These are phyloP conservation scores for Panagrolaimus sp. DNA, from an alignment of 1,140 invertebrate species.

Conservation along the genomic window DNA sequence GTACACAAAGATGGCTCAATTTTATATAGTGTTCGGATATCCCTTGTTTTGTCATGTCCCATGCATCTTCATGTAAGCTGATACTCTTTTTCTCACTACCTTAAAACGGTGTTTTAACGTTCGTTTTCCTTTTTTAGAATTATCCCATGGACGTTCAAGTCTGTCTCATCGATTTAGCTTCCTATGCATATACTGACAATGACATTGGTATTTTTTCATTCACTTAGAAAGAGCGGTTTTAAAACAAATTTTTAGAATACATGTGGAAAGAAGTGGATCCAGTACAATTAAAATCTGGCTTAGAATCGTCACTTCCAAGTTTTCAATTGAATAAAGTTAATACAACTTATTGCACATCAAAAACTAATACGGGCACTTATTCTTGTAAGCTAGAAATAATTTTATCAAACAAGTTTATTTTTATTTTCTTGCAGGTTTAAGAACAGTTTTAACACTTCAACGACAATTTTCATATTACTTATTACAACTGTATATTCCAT, in stretches of 20 bases:
- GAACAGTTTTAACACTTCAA: conserved; percentile 88
- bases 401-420: no score
- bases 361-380: conserved; percentile 91
- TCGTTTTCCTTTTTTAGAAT: conserved; percentile 71
- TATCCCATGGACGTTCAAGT: conserved; percentile 88
- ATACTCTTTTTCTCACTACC: no score
- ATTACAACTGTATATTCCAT: conserved; percentile 67
- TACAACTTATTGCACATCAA: conserved; percentile 87
- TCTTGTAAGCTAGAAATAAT: no score
- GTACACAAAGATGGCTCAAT: conserved; percentile 90
- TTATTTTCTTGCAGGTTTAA: no score
- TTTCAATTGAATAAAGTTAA: conserved; percentile 85
- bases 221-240: no score
- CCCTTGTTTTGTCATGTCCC: conserved; percentile 76
- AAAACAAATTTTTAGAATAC: conserved; percentile 44
- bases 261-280: conserved; percentile 83
- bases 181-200: conserved; percentile 55
- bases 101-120: background rate
- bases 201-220: conserved; percentile 49
- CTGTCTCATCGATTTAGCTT: conserved; percentile 81
- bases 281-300: conserved; percentile 83
- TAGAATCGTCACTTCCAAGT: conserved; percentile 73
- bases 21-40: conserved; percentile 80
- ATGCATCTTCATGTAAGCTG: conserved; percentile 64
- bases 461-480: conserved; percentile 95